Conservation (phyloP, 2,888 invertebrate genomes). For the Neoascia interrupta region DNA sequence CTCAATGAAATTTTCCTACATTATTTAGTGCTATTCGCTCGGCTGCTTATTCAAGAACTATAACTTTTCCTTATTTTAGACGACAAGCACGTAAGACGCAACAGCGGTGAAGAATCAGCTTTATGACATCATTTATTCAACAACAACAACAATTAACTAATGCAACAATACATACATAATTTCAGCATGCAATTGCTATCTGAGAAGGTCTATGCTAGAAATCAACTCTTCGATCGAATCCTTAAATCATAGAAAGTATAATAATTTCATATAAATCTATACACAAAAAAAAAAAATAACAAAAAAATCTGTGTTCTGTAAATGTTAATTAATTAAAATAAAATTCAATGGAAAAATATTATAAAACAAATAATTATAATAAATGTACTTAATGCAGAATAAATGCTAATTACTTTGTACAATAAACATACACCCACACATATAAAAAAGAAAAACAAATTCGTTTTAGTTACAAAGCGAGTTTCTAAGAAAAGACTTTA, state of each 20-base stretch:
- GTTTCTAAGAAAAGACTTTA: conserved; percentile 57
- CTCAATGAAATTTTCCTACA: too few relatives aligned
- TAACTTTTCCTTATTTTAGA: too few relatives aligned
- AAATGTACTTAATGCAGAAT: conserved; percentile 45
- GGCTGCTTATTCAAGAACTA: too few relatives aligned
- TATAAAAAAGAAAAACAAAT: conserved; percentile 5
- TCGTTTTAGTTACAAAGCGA: conserved; percentile 38
- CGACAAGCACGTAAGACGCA: conserved; percentile 73
- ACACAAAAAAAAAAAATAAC: conserved; percentile 35
- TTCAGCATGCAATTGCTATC: conserved; percentile 52
- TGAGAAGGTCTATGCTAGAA: conserved; percentile 46
- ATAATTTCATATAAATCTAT: conserved; percentile 9
- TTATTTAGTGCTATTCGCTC: too few relatives aligned
- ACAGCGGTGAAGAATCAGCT: conserved; percentile 75
- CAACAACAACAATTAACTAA: conserved; percentile 76
- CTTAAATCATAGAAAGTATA: conserved; percentile 45
- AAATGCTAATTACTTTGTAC: conserved; percentile 50
- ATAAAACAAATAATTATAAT: conserved; percentile 53
- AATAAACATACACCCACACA: conserved; percentile 32
- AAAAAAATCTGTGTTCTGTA: conserved; percentile 62
- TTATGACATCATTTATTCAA: conserved; percentile 80
- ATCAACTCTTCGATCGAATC: conserved; percentile 49
- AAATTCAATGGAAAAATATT: conserved; percentile 20
- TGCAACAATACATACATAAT: conserved; percentile 54
- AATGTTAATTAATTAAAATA: conserved; percentile 67